phyloP scores from a whole-genome alignment of 2,888 invertebrate genomes.

The Brachyptera putata region DNA sequence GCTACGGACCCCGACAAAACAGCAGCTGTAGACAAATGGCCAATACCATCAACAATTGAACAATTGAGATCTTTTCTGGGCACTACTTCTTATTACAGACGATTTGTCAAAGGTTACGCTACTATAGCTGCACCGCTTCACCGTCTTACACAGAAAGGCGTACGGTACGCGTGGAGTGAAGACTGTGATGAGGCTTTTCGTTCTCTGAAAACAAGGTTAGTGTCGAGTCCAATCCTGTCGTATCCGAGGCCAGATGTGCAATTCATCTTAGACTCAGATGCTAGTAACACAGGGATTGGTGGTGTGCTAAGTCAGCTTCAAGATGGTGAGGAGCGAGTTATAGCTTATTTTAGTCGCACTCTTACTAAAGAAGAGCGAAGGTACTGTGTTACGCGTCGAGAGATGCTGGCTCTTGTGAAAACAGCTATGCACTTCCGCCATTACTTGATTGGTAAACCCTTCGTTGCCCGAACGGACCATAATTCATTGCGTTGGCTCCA shows the following conservation, averaged over 20 bases:
- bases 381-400: constrained; percentile 34
- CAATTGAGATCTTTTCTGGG: constrained; percentile 9
- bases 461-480: constrained; percentile 37
- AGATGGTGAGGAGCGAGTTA: constrained; percentile 32
- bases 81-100: constrained; percentile 13
- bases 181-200: constrained; percentile 8
- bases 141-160: neutral
- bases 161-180: constrained; percentile 7
- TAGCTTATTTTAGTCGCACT: constrained; percentile 35
- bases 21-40: constrained; percentile 3
- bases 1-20: constrained; percentile 25
- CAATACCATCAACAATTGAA: neutral
- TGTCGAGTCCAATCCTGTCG: constrained; percentile 15
- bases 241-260: constrained; percentile 24
- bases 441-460: constrained; percentile 36
- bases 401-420: constrained; percentile 36
- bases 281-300: constrained; percentile 29
- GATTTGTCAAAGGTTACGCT: constrained; percentile 20
- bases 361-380: constrained; percentile 32
- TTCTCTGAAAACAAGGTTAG: neutral
- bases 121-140: neutral
- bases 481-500: constrained; percentile 35
- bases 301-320: constrained; percentile 34
- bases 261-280: constrained; percentile 33
- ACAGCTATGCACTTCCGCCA: constrained; percentile 33